A percentile compares a stretch with the other conserved stretches of the same genome.
These are phyloP conservation scores for Mimas tiliae DNA, from an alignment of 2,888 invertebrate species.

Conservation along the genomic window DNA sequence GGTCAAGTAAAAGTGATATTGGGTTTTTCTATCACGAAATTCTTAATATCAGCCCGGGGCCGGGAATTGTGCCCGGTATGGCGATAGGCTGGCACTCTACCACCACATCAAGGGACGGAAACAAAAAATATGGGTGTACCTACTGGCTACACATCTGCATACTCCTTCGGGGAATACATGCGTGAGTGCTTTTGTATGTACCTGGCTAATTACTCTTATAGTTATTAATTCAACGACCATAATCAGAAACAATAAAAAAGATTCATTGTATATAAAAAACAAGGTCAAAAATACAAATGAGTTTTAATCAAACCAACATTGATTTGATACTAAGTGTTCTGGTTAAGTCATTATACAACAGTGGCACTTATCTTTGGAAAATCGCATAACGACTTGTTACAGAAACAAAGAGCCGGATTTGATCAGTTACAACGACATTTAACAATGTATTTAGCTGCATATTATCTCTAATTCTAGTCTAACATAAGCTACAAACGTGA, in stretches of 20 bases:
- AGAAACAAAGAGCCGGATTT: constrained; percentile 54
- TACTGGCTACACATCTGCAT: too few species aligned
- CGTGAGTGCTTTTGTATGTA: too few species aligned
- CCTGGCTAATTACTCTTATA: too few species aligned
- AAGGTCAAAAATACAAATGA: constrained; percentile 39
- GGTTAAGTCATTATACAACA: constrained; percentile 47
- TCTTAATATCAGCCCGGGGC: too few species aligned
- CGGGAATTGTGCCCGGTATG: too few species aligned
- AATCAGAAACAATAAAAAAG: neutral
- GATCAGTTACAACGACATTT: constrained; percentile 45
- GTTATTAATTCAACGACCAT: too few species aligned
- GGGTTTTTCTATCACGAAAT: too few species aligned
- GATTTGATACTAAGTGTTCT: constrained; percentile 46
- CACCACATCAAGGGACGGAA: too few species aligned
- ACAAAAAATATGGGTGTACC: too few species aligned
- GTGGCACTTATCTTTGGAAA: constrained; percentile 48
- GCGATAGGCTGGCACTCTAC: too few species aligned
- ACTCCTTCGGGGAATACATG: too few species aligned
- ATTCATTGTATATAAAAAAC: constrained; percentile 36
- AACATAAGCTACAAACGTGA: constrained; percentile 10
- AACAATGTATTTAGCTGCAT: constrained; percentile 41
- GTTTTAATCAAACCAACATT: constrained; percentile 32
- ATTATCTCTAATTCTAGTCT: constrained; percentile 28
- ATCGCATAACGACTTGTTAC: constrained; percentile 48
- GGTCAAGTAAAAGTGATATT: too few species aligned